Conservation (phyloP, 2,888 invertebrate species). For the Ptychoptera contaminata region DNA sequence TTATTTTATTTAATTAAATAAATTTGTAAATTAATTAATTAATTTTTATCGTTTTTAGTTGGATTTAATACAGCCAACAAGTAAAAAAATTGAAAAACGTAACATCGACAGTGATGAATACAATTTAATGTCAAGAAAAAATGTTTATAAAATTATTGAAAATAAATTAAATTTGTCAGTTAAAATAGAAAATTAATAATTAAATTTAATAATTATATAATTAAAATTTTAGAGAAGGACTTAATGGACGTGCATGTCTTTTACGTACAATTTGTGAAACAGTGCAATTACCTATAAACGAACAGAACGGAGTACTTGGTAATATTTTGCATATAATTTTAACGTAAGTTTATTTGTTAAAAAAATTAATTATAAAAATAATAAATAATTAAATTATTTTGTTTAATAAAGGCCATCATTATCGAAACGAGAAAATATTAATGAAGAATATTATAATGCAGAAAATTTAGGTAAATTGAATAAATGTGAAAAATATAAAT, state of each 20-base stretch:
- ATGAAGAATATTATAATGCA: conserved; percentile 2
- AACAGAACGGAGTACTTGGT: conserved; percentile 48
- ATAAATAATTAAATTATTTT: too few relatives aligned
- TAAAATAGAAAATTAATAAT: neutral
- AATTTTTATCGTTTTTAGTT: too few relatives aligned
- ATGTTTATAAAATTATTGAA: conserved; percentile 34
- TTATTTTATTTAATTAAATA: too few relatives aligned
- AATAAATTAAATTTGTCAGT: neutral
- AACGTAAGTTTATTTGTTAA: conserved; percentile 48
- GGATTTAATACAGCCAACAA: neutral
- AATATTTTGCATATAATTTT: conserved; percentile 49
- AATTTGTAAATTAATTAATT: too few relatives aligned
- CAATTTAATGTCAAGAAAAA: conserved; percentile 26
- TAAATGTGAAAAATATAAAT: conserved; percentile 4
- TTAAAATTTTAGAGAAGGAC: conserved; percentile 33
- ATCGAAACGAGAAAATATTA: too few relatives aligned
- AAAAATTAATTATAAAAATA: too few relatives aligned
- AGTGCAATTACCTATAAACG: conserved; percentile 34
- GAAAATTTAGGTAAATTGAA: neutral
- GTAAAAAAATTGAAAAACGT: conserved; percentile 26
- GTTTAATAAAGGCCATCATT: too few relatives aligned
- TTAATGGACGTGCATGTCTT: conserved; percentile 42
- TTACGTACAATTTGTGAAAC: conserved; percentile 51
- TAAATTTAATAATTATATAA: neutral
- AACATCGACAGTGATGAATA: conserved; percentile 26